These are phyloP conservation scores for Drosophila ochracea DNA, from an alignment of 2,888 invertebrate genomes.

Conservation along the genomic window DNA sequence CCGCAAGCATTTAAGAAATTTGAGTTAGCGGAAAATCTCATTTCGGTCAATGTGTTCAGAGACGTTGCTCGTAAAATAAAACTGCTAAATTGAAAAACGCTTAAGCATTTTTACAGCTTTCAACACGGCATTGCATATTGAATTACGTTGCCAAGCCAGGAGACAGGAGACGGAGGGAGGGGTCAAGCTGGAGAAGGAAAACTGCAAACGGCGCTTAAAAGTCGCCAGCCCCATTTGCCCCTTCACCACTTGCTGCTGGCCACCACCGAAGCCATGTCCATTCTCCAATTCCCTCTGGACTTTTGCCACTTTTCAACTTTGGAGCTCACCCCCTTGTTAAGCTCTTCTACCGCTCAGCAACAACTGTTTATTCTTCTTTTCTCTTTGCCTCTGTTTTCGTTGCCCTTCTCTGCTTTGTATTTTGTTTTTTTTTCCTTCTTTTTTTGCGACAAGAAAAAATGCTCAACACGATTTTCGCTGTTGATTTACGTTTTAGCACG, in stretches of 20 bases:
- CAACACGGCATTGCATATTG: constrained; percentile 75
- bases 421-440: constrained; percentile 20
- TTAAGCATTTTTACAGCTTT: constrained; percentile 80
- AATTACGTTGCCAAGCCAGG: constrained; percentile 63
- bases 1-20: constrained; percentile 61
- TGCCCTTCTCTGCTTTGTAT: constrained; percentile 5
- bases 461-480: constrained; percentile 79
- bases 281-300: constrained; percentile 47
- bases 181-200: constrained; percentile 41
- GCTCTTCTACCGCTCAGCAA: constrained; percentile 16
- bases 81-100: constrained; percentile 79
- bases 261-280: constrained; percentile 48
- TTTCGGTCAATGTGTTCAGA: constrained; percentile 52
- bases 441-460: constrained; percentile 60
- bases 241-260: constrained; percentile 21
- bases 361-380: constrained; percentile 65
- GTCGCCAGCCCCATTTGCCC: constrained; percentile 38
- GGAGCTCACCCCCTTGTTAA: constrained; percentile 9
- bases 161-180: constrained; percentile 10
- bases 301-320: constrained; percentile 71
- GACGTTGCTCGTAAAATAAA: constrained; percentile 63
- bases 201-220: constrained; percentile 54
- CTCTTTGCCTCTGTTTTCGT: constrained; percentile 20
- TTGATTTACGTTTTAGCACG: constrained; percentile 81
- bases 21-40: constrained; percentile 71